Percentiles rank a stretch among this genome's conserved stretches.
Conservation (phyloP, 2,888 invertebrate genomes). For the Eristalinus sepulchralis region DNA sequence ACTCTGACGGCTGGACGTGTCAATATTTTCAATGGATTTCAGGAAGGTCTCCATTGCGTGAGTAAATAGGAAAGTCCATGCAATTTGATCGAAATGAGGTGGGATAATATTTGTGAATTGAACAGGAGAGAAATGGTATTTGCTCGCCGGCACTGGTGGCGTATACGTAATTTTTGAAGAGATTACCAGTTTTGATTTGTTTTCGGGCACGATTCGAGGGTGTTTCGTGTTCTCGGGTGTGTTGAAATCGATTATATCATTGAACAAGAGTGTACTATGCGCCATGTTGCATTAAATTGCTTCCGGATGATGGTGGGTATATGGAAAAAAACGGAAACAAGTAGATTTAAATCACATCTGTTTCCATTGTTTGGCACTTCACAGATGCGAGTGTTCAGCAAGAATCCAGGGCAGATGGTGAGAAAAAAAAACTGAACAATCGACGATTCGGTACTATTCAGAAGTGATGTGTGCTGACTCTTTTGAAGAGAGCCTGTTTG, state of each 20-base stretch:
- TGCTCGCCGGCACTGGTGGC: background rate
- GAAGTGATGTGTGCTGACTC: too few relatives aligned
- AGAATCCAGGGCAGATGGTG: too few relatives aligned
- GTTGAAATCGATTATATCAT: background rate
- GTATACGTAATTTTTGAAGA: background rate
- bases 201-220: background rate
- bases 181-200: background rate
- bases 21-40: slow-evolving; percentile 3
- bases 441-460: too few relatives aligned
- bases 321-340: background rate
- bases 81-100: slow-evolving; percentile 5
- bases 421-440: too few relatives aligned
- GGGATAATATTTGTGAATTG: background rate
- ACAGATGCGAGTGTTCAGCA: background rate
- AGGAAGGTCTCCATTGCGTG: background rate
- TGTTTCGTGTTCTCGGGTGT: background rate
- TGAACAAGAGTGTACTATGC: background rate
- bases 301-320: background rate
- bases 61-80: background rate
- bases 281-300: background rate
- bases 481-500: too few relatives aligned
- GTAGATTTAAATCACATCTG: background rate
- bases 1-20: background rate
- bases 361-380: background rate
- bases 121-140: background rate